A percentile compares a stretch with the other conserved stretches of the same genome.
phyloP scores from a whole-genome alignment of 1,140 invertebrate species.

The Forficula auricularia region DNA sequence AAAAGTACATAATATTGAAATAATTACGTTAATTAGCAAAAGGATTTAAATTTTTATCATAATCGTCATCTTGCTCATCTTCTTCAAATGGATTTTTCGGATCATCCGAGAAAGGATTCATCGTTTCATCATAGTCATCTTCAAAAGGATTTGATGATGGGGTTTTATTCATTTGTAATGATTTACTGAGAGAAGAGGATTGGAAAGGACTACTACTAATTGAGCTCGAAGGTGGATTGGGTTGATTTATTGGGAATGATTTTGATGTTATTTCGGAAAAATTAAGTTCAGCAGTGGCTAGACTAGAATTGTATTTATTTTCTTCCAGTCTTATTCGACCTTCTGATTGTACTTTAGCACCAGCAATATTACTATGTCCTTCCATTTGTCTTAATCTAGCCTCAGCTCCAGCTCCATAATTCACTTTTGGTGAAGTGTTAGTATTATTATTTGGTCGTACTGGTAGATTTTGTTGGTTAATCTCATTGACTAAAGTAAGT shows the following conservation, averaged over 20 bases:
- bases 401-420: conserved; percentile 31
- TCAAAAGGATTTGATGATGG: conserved; percentile 25
- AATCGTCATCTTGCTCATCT: conserved; percentile 28
- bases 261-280: conserved; percentile 42
- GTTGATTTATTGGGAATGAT: conserved; percentile 21
- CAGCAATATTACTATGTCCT: conserved; percentile 24
- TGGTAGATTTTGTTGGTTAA: background rate
- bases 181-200: background rate
- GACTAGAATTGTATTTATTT: conserved; percentile 18
- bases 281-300: conserved; percentile 29
- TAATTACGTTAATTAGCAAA: conserved; percentile 27
- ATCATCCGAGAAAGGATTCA: conserved; percentile 30
- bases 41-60: conserved; percentile 48
- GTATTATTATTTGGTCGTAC: background rate
- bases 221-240: conserved; percentile 12
- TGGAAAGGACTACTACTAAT: background rate
- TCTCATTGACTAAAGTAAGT: conserved; percentile 39
- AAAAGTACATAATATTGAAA: too few species aligned
- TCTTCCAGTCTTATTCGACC: conserved; percentile 33
- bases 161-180: background rate
- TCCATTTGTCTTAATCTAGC: conserved; percentile 36
- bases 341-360: conserved; percentile 26
- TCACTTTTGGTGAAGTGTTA: background rate
- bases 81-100: conserved; percentile 26
- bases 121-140: conserved; percentile 37